phyloP scores from a whole-genome alignment of 2,888 invertebrate species.

The Eupeodes luniger region DNA sequence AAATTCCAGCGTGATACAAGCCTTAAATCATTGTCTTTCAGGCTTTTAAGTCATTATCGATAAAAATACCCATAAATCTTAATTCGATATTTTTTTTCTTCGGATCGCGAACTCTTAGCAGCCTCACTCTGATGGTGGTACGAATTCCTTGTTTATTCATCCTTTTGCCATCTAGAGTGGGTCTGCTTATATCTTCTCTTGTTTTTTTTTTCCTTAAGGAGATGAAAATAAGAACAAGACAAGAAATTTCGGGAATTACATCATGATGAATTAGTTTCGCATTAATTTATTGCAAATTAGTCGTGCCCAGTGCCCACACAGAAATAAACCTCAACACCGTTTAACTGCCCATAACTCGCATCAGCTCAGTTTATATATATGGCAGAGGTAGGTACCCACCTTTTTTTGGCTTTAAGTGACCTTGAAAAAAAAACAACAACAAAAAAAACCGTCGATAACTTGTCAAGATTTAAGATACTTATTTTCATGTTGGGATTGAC shows the following conservation, averaged over 20 bases:
- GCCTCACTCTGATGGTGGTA: constrained; percentile 14
- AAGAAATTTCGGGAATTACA: constrained; percentile 64
- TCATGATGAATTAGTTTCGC: constrained; percentile 74
- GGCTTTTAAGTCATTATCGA: constrained; percentile 84
- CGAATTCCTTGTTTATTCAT: constrained; percentile 30
- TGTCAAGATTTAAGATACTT: constrained; percentile 34
- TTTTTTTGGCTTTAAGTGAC: constrained; percentile 55
- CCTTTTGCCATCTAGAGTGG: constrained; percentile 13
- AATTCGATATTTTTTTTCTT: constrained; percentile 43
- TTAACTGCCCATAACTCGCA: constrained; percentile 34
- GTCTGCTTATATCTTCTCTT: not conserved
- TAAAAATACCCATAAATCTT: constrained; percentile 84
- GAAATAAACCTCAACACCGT: constrained; percentile 53
- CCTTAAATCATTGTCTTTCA: constrained; percentile 84
- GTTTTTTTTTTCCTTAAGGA: not conserved
- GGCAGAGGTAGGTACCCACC: constrained; percentile 5
- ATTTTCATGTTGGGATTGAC: not conserved
- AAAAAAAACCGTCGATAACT: constrained; percentile 38
- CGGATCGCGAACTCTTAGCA: constrained; percentile 8
- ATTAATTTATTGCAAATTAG: constrained; percentile 73
- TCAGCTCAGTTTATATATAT: not conserved
- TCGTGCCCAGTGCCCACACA: constrained; percentile 72
- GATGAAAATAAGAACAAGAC: constrained; percentile 5
- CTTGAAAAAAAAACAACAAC: constrained; percentile 34
- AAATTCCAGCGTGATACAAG: constrained; percentile 69